Base-by-base conservation (phyloP, 2,888 invertebrate species). In the Erebia aethiops region DNA sequence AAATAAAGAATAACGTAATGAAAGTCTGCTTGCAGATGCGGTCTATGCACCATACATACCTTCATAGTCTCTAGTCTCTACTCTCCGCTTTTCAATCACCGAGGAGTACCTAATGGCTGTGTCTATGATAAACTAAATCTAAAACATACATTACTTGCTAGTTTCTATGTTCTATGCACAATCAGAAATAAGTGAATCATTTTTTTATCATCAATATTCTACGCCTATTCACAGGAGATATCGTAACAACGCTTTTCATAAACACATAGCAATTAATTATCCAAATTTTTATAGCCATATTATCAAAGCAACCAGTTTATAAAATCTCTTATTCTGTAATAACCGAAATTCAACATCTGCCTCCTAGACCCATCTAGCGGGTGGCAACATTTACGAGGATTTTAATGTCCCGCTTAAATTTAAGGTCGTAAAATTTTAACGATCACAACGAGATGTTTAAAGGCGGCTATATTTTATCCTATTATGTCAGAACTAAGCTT, bases 331-430 rank as follows among this genome's bases (percentile, higher is more conserved):
- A 18, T 60, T 54, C 54, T 26, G n/a, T 41, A 64, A 14, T 58
- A 68, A 68, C 67, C 41, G 69, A 69, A 65, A 57, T 64, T 16
- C 18, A 72, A 67, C 75, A 74, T 72, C 72, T 73, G 72, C 76
- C 73, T 74, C 76, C 66, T 75, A 66, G 69, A 68, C 69, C 56
- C 74, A 74, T 80, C 79, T 78, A 81, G 79, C 80, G 83, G 84
- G 85, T 85, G 85, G 87, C 82, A 83, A 82, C 79, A 81, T 87
- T 88, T 86, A 89, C 81, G 81, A 84, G 81, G 74, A 77, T 82
- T 87, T 88, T 87, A 87, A 84, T 82, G 79, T 77, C 80, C 81
- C 81, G 77, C 83, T 86, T 84, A 86, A 81, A 85, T 81, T 87
- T 61, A 41, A 77, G 74, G 78, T 84, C 87, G 82, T 91, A 83